phyloP scores from a whole-genome alignment of 2,888 invertebrate species.

The Drosophila neotestacea region DNA sequence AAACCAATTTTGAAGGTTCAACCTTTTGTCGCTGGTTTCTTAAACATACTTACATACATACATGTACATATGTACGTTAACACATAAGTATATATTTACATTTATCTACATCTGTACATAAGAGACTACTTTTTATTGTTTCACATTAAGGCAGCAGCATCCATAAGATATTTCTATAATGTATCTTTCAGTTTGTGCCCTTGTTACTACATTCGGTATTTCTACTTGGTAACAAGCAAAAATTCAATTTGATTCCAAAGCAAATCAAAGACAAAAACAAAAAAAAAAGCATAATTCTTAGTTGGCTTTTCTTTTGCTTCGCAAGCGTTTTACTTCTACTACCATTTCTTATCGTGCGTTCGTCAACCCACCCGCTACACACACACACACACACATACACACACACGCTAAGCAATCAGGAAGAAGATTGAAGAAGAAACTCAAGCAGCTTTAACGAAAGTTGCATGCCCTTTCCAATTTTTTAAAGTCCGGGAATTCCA shows the following conservation, averaged over 20 bases:
- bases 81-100: constrained; percentile 5
- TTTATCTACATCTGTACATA: constrained; percentile 5
- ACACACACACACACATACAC: constrained; percentile 17
- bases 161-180: neutral
- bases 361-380: constrained; percentile 65
- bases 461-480: constrained; percentile 33
- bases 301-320: constrained; percentile 18
- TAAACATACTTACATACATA: neutral
- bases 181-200: constrained; percentile 30
- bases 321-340: constrained; percentile 17
- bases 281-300: constrained; percentile 36
- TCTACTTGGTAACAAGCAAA: constrained; percentile 38
- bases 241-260: constrained; percentile 30
- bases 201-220: constrained; percentile 74
- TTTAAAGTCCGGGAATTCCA: no score
- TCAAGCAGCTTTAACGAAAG: constrained; percentile 22
- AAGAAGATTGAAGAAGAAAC: constrained; percentile 40
- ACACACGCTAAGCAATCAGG: constrained; percentile 53
- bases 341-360: constrained; percentile 56
- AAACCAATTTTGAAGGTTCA: constrained; percentile 77
- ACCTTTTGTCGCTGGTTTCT: constrained; percentile 21
- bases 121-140: neutral
- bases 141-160: neutral
- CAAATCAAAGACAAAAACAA: constrained; percentile 19
- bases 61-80: neutral